phyloP scores from a whole-genome alignment of 2,113 vertebrate genomes.

The Cyanoliseus patagonus region DNA sequence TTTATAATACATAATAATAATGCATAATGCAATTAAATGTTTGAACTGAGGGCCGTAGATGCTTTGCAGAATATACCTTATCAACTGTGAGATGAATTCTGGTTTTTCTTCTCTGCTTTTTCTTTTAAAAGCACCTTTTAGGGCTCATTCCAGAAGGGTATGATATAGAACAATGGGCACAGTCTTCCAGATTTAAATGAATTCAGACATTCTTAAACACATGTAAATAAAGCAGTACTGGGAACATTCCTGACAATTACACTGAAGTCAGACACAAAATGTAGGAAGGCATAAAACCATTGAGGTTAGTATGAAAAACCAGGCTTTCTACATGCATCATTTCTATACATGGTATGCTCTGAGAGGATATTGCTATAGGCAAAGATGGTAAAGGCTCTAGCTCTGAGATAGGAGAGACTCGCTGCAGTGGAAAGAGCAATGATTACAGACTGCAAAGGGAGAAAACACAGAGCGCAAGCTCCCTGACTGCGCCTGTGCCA shows the following conservation, averaged over 20 bases:
- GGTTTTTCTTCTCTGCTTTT: too few relatives aligned
- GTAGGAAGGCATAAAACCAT: background rate
- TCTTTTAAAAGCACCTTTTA: background rate
- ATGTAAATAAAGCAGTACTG: background rate
- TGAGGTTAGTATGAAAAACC: background rate
- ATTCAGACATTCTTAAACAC: background rate
- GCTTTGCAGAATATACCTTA: background rate
- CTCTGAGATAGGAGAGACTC: background rate
- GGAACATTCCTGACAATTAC: background rate
- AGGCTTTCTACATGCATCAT: background rate
- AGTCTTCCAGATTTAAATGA: background rate
- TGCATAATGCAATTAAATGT: background rate
- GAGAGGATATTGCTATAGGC: accelerated
- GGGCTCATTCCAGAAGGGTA: background rate
- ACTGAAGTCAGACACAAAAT: background rate
- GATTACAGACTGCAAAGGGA: background rate
- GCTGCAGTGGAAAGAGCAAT: background rate
- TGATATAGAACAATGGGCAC: background rate
- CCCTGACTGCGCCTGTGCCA: background rate
- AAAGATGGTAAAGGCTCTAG: background rate
- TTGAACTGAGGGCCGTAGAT: background rate
- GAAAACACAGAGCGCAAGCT: background rate
- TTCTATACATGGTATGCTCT: background rate
- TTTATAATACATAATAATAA: background rate
- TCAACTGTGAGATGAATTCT: background rate